Evolutionary conservation across 2,888 invertebrate genomes (phyloP).

Genomic region (Hypomecis atomaria): DNA sequence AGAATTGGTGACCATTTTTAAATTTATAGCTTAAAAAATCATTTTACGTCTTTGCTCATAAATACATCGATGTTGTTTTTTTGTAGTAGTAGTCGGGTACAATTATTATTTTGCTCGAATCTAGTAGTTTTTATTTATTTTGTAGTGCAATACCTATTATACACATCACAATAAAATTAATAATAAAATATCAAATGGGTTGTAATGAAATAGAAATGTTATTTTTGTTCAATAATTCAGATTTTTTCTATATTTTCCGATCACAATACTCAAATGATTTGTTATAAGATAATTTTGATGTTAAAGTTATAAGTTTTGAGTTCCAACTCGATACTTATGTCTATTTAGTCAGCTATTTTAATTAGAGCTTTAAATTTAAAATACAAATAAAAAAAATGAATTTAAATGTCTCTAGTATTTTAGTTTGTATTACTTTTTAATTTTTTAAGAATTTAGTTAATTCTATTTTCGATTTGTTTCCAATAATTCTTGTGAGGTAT

Average conservation of each 20-base stretch:
- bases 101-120: not conserved
- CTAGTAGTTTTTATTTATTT: slow-evolving; percentile 3
- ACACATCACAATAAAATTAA: slow-evolving; percentile 20
- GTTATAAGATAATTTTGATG: not conserved
- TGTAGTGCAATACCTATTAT: slow-evolving; percentile 20
- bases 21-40: not conserved
- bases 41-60: slow-evolving; percentile 8
- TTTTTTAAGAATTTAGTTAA: not conserved
- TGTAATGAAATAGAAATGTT: not conserved
- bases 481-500: too few relatives aligned
- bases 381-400: not conserved
- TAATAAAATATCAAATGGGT: slow-evolving; percentile 6
- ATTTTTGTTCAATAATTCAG: not conserved
- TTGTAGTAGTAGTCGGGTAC: not conserved
- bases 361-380: slow-evolving; percentile 1
- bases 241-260: not conserved
- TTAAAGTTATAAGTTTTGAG: not conserved
- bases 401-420: not conserved
- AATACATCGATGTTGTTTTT: slow-evolving; percentile 11
- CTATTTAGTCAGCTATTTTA: not conserved
- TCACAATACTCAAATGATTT: slow-evolving; percentile 18
- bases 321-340: not conserved
- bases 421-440: not conserved
- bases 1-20: not conserved
- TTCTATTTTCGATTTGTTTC: too few relatives aligned